Base-by-base conservation (phyloP, 2,113 vertebrate species). In the Pseudolaguvia tuberculata region DNA sequence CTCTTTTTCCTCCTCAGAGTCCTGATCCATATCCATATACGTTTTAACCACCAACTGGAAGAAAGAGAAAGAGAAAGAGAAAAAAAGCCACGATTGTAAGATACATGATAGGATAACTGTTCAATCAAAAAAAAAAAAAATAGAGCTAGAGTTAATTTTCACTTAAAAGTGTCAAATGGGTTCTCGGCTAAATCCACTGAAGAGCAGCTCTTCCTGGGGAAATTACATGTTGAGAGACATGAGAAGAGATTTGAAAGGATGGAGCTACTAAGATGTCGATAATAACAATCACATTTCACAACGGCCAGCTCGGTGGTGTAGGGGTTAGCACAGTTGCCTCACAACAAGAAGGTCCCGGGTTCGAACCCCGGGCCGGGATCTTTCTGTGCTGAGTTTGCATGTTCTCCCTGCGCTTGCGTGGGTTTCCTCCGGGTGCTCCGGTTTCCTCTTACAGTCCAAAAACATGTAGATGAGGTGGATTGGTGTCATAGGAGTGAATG, bases 1-100 rank as follows among this genome's bases (percentile, higher is more conserved):
- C 86, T 98, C 95, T 85, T 99, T 99, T 86, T 99, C 97, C 80
- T 99, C 97, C 88, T 99, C 97, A 0, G 96, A 98, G 87, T 99
- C 97, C 90, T 99, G 97, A 91, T 99, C 97, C 97, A 99, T 99
- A 86, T 99, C 96, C 97, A 99, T 99, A 86, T 96, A 98, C 5
- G 96, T 99, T 90, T 99, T 99, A 69, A 99, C 97, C 88, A 99
- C 96, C 95, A 98, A 95, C 97, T 99, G 83, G 7, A 6, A 27
- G 20, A 72, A 5, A 59, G 20, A 55, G 17, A 15, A 15, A 79
- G 45, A 74, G 7, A 3, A 7, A 63, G 1, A 68, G 62, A 56
- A 11, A 31, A 7, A 6, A 72, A 47, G 80, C 15, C 47, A 48
- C 9, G 12, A 48, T 15, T 17, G 15, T 50, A 8, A 50, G 13